phyloP scores from a whole-genome alignment of 2,888 invertebrate genomes.

The Hypselothyrea guttata region DNA sequence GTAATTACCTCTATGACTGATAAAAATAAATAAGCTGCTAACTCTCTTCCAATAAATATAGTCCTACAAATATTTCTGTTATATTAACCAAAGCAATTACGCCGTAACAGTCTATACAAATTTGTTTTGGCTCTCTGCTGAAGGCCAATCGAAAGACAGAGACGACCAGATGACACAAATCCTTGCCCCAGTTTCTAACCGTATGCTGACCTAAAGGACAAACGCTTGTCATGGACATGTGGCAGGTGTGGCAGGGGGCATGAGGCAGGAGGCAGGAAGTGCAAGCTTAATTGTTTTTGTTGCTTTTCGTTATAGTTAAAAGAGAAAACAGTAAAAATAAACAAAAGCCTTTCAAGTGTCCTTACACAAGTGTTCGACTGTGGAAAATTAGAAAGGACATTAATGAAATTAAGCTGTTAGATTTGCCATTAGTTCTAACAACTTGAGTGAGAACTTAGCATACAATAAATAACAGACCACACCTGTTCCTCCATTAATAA shows the following conservation, averaged over 20 bases:
- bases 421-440: slow-evolving; percentile 2
- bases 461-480: no score
- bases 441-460: slow-evolving; percentile 24
- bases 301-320: no score
- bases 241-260: not conserved
- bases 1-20: no score
- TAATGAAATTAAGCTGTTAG: no score
- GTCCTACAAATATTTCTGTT: no score
- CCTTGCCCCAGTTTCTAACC: slow-evolving; percentile 50
- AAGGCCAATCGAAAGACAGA: slow-evolving; percentile 15
- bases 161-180: slow-evolving; percentile 14
- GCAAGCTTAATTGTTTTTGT: slow-evolving; percentile 9
- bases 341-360: no score
- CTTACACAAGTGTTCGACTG: no score
- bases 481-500: no score
- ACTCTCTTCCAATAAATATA: no score
- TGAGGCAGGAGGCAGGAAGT: not conserved
- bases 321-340: not conserved
- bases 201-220: slow-evolving; percentile 22
- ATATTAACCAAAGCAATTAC: not conserved
- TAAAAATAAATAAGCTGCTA: no score
- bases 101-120: no score
- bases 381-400: no score
- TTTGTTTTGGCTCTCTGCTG: not conserved
- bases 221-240: not conserved